Evolutionary conservation across 2,797 vertebrate species (phyloP), one percentile per base, ranked within the genome.

Genomic region (Onychomys torridus): DNA sequence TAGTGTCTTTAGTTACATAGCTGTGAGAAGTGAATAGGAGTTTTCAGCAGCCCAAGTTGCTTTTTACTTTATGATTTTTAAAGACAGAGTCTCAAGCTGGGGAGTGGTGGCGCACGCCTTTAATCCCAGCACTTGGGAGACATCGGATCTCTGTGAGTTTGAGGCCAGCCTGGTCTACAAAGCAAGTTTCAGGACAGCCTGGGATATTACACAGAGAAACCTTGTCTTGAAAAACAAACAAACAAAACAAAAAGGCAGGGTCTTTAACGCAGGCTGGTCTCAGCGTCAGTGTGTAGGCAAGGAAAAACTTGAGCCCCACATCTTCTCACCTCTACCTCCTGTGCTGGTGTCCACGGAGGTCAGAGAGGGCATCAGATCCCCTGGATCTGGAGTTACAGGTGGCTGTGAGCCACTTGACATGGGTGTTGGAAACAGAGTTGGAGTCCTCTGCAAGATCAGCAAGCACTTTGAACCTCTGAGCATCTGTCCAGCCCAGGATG

Each of bases 1-100:
- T 95, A 73, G 94, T 97, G 95, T 95, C 86, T 89, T 95, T 67
- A 90, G 69, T 43, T n/a, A 43, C 5, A 10, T 19, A 75, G 52
- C 61, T 71, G 21, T 84, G 59, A 73, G n/a, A 91, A 67, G 32
- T 71, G 52, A 40, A 25, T 25, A 87, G 87, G 40, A 37, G 75
- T 71, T 95, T 83, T 86, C 52, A 34, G 4, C 34, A 65, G 65
- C 46, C 65, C 16, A 11, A 49, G n/a, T 78, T 89, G 76, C 37
- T 93, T 96, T 92, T 13, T 27, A 69, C 32, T 34, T 34, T 34
- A 86, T 27, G 52, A 52, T 52, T 52, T 84, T 21, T n/a, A 49
- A 34, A 49, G 61, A 21, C 61, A 34, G 40, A 6, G 29, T 65
- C 82, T 73, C n/a, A 2, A 73, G 69, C 19, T 0, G n/a, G 69